Base-by-base conservation (phyloP, 2,797 vertebrate genomes). In the Staurois parvus region DNA sequence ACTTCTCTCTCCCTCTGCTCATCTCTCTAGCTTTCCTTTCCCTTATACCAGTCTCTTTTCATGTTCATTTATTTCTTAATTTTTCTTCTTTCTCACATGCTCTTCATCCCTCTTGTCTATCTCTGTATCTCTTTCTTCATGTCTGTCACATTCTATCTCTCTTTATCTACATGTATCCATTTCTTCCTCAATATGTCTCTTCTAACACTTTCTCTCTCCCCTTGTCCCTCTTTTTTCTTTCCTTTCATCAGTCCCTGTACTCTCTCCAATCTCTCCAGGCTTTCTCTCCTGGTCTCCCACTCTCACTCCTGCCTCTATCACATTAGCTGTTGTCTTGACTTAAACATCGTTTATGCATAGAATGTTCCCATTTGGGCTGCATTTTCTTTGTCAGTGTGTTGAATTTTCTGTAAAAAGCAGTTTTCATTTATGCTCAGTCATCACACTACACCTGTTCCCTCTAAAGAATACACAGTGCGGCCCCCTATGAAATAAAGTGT, bases 31-130 rank as follows among this genome's bases (percentile, higher is more conserved):
- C 28, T 62, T 42, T 48, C 26, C 68, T 64, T 81, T 62, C 66
- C 26, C 64, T 87, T 13, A 62, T 29, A 40, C 0, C 32, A 15
- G 34, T 76, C 68, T 48, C 79, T 69, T n/a, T 26, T 72, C 40
- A 28, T 5, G 28, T 66, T 17, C n/a, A 48, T 45, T 29, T 3
- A 21, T 40, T 37, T 40, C 69, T 34, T 34, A 15, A 21, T 7
- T 32, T 32, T 12, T 29, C 30, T 21, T 64, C 0, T 64, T 26
- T 21, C 24, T n/a, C 52, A 24, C 3, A 37, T 59, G 7, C 19
- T 64, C 56, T 24, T n/a, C 56, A 21, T n/a, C 21, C 12, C 59
- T n/a, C 52, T 19, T 59, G 11, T 26, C 1, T 26, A 6, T 26
- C 0, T 59, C 52, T 59, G 17, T 21, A 59, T 59, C 8, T 62